These are phyloP conservation scores for Oryzias javanicus DNA, from an alignment of 2,113 vertebrate species.

Conservation along the genomic window DNA sequence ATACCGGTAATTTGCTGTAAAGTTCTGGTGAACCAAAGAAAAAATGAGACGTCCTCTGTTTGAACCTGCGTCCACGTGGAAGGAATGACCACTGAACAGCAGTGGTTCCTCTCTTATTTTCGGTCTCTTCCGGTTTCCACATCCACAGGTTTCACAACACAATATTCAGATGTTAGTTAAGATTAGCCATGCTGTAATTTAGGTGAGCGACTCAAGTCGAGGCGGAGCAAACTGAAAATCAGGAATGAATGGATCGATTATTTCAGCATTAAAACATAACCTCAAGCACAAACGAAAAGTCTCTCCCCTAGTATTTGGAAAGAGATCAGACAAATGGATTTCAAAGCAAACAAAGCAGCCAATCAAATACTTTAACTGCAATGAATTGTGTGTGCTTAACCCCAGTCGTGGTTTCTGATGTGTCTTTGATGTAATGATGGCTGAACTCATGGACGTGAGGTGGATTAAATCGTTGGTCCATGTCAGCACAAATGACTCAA, in stretches of 20 bases:
- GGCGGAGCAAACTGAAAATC: slow-evolving; percentile 12
- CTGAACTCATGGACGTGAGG: slow-evolving; percentile 9
- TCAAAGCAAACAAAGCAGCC: slow-evolving; percentile 43
- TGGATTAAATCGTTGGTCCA: slow-evolving; percentile 8
- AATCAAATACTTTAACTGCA: slow-evolving; percentile 35
- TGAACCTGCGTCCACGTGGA: no score
- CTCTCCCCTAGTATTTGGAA: slow-evolving; percentile 5
- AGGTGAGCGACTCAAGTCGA: neutral
- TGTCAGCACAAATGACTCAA: slow-evolving; percentile 1
- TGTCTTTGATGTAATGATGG: slow-evolving; percentile 43
- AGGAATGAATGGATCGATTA: slow-evolving; percentile 36
- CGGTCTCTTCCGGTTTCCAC: no score
- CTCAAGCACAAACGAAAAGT: slow-evolving; percentile 2
- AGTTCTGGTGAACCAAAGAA: no score
- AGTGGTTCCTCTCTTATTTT: no score
- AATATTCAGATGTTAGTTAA: no score
- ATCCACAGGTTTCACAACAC: no score
- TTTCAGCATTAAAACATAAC: slow-evolving; percentile 28
- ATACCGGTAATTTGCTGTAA: no score
- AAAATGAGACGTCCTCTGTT: no score
- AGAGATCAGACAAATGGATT: slow-evolving; percentile 16
- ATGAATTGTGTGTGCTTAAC: slow-evolving; percentile 41
- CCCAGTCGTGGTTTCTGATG: slow-evolving; percentile 22
- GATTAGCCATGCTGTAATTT: neutral
- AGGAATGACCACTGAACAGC: no score